Evolutionary conservation across 2,888 invertebrate genomes (phyloP).

Genomic region (Hymenopus coronatus): DNA sequence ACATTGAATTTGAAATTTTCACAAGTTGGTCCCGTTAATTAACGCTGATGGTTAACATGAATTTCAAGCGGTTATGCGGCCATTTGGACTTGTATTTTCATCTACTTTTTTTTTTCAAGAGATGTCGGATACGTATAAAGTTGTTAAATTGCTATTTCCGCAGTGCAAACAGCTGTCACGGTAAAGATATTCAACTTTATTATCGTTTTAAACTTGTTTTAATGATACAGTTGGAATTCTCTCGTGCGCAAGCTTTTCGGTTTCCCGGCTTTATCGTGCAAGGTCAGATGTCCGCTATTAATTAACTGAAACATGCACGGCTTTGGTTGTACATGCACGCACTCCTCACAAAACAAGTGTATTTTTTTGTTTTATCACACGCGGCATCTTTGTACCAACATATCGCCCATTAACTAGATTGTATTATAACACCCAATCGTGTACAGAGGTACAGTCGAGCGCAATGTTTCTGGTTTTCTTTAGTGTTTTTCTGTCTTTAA

Average conservation of each 20-base stretch:
- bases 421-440: background rate
- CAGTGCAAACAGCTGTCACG: background rate
- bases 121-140: too few species aligned
- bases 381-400: background rate
- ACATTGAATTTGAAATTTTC: too few species aligned
- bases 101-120: too few species aligned
- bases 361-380: background rate
- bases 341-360: background rate
- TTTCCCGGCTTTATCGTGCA: background rate
- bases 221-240: background rate
- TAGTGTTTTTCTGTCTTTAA: too few species aligned
- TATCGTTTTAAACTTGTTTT: background rate
- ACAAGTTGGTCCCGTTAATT: too few species aligned
- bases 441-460: background rate
- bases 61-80: too few species aligned
- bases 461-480: too few species aligned
- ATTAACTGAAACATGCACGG: background rate
- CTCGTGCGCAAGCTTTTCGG: background rate
- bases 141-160: background rate
- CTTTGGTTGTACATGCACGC: background rate
- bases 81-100: too few species aligned
- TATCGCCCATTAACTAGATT: background rate
- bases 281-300: background rate
- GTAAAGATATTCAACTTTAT: too few species aligned
- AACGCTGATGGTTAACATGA: too few species aligned